phyloP scores from a whole-genome alignment of 2,113 vertebrate genomes.

The Solea senegalensis region DNA sequence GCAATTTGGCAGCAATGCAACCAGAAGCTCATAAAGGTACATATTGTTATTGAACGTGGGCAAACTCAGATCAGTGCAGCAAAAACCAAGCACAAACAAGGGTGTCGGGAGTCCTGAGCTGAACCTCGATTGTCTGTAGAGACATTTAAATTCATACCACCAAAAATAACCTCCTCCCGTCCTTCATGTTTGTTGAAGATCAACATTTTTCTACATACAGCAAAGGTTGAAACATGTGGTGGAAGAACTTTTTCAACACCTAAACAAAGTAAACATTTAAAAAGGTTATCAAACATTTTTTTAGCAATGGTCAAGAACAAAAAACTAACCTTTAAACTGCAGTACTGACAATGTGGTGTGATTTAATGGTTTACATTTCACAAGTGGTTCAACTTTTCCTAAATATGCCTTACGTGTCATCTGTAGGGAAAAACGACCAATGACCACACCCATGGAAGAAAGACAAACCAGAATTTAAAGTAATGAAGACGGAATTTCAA shows the following conservation, averaged over 20 bases:
- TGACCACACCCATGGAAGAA: not conserved
- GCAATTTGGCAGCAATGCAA: constrained; percentile 53
- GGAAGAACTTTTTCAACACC: constrained; percentile 5
- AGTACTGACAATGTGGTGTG: not conserved
- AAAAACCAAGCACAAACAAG: constrained; percentile 25
- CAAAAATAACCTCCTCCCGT: constrained; percentile 27
- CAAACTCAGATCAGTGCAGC: constrained; percentile 35
- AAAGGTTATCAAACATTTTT: constrained; percentile 12
- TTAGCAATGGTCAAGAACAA: not conserved
- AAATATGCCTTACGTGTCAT: not conserved
- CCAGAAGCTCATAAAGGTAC: constrained; percentile 48
- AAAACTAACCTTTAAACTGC: not conserved
- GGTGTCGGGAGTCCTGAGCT: constrained; percentile 30
- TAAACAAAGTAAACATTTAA: constrained; percentile 7
- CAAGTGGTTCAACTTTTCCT: not conserved
- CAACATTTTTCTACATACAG: constrained; percentile 3
- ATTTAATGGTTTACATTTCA: not conserved
- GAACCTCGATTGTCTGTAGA: constrained; percentile 36
- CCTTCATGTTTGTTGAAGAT: constrained; percentile 49
- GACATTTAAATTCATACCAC: not conserved
- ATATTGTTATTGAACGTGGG: constrained; percentile 53
- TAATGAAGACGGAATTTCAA: not conserved
- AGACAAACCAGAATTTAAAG: not conserved
- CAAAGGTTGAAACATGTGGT: constrained; percentile 42
- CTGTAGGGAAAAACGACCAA: not conserved